Evolutionary conservation across 2,797 vertebrate species (phyloP).

Genomic region (Trachops cirrhosus): DNA sequence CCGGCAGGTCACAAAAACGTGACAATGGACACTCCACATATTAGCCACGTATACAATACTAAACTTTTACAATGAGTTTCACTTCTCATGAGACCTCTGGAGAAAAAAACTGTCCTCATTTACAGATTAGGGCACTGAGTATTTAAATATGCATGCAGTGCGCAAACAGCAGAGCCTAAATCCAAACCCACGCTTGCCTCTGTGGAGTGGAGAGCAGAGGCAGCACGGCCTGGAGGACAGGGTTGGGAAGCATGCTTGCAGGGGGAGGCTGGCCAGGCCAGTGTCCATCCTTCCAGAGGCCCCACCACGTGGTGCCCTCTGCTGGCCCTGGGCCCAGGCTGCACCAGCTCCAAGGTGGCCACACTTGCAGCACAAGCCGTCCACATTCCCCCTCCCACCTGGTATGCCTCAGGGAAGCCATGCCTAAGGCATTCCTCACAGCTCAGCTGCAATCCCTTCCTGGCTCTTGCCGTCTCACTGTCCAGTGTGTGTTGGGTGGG

Average conservation of each 20-base stretch:
- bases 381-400: fast-evolving
- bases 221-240: neutral
- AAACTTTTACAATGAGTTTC: neutral
- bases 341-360: neutral
- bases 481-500: no score
- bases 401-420: neutral
- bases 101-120: neutral
- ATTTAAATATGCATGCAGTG: neutral
- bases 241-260: neutral
- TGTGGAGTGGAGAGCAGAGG: neutral
- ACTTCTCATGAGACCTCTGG: neutral
- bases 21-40: neutral
- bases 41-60: neutral
- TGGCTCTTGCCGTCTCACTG: neutral
- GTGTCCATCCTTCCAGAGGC: neutral
- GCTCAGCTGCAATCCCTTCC: neutral
- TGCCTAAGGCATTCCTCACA: neutral
- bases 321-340: neutral
- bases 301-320: neutral
- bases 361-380: neutral
- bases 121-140: neutral
- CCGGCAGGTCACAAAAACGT: neutral
- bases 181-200: neutral
- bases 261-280: neutral
- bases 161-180: neutral